Evolutionary conservation across 2,797 vertebrate species (phyloP).

Genomic region (Myotis planiceps): DNA sequence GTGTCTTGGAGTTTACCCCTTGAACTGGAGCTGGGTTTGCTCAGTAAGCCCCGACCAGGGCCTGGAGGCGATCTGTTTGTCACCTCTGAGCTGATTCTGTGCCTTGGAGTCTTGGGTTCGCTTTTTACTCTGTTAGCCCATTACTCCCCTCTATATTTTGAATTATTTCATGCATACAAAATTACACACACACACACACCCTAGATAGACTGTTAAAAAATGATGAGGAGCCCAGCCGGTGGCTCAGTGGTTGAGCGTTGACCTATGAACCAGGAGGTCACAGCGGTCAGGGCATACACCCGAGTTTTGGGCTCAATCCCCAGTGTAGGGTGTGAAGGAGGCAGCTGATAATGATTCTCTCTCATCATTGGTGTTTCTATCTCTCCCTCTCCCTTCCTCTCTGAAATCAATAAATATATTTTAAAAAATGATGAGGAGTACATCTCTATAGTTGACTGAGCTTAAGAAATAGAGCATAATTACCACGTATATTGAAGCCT

Average conservation of each 20-base stretch:
- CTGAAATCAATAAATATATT: too few species aligned
- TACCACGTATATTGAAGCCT: not conserved
- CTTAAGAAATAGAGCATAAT: not conserved
- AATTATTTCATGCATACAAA: not conserved
- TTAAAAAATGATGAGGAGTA: not conserved
- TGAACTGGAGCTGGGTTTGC: not conserved
- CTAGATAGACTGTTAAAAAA: not conserved
- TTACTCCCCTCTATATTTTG: not conserved
- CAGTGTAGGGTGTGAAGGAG: too few species aligned
- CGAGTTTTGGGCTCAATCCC: too few species aligned
- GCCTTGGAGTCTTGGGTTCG: not conserved
- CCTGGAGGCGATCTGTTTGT: slow-evolving; percentile 46
- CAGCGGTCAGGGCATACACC: too few species aligned
- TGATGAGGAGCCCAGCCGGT: not conserved
- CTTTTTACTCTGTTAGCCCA: not conserved
- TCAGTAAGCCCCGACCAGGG: not conserved
- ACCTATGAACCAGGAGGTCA: too few species aligned
- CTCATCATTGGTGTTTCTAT: too few species aligned
- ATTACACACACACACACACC: not conserved
- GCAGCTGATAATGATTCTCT: too few species aligned
- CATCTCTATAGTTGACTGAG: not conserved
- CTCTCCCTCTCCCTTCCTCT: too few species aligned
- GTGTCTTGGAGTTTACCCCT: not conserved
- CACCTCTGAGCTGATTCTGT: not conserved
- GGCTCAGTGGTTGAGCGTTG: too few species aligned